These are phyloP conservation scores for Bombus fervidus DNA, from an alignment of 1,140 invertebrate genomes.

Conservation along the genomic window DNA sequence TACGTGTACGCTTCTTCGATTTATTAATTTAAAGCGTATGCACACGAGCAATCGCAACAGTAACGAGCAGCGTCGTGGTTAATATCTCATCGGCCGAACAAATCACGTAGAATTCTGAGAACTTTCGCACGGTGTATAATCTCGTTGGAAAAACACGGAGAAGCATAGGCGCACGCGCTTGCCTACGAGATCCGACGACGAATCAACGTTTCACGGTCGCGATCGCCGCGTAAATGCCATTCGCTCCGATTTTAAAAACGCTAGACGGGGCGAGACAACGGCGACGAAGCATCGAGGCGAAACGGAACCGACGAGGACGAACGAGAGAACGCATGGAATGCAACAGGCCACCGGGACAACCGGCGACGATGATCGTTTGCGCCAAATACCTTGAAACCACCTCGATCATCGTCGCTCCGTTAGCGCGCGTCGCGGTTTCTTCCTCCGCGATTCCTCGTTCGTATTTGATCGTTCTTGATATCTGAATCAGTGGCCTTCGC, in stretches of 20 bases:
- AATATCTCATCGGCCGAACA: neutral
- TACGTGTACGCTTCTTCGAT: too few species aligned
- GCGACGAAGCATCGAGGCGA: neutral
- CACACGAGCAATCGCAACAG: neutral
- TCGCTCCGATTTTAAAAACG: neutral
- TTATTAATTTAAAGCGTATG: neutral
- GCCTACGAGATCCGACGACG: neutral
- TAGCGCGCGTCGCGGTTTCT: neutral
- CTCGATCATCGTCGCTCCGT: neutral
- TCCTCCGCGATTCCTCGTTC: neutral
- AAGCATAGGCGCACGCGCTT: neutral
- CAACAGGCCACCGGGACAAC: constrained; percentile 49
- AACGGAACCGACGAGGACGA: neutral
- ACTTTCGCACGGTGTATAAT: constrained; percentile 28
- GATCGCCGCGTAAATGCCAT: neutral
- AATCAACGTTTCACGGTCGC: neutral
- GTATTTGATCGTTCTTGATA: neutral
- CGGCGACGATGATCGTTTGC: neutral
- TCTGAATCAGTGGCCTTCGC: neutral
- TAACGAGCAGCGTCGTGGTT: neutral
- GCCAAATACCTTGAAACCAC: constrained; percentile 61
- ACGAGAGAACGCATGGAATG: constrained; percentile 71
- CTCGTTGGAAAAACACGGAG: neutral
- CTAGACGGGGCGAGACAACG: neutral
- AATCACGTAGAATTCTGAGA: constrained; percentile 26